Conservation (phyloP, 1,140 invertebrate species). For the Himalopsyche phryganea region DNA sequence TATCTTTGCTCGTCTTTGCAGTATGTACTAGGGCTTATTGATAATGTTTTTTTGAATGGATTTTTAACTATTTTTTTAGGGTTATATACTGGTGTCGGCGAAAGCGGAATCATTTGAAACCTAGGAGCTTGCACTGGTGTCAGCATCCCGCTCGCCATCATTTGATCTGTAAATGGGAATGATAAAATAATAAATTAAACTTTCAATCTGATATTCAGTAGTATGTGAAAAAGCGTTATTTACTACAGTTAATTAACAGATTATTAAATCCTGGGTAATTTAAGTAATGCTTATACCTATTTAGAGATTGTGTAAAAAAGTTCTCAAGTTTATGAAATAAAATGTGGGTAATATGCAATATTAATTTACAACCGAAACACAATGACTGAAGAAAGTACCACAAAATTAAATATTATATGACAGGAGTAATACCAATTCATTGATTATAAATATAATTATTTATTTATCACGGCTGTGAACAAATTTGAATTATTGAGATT, state of each 20-base stretch:
- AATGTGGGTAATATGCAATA: too few relatives aligned
- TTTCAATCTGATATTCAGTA: background rate
- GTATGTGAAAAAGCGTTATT: background rate
- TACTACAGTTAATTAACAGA: background rate
- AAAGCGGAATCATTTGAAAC: slow-evolving; percentile 32
- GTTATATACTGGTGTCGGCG: background rate
- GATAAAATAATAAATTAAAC: slow-evolving; percentile 1
- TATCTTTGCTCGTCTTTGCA: slow-evolving; percentile 46
- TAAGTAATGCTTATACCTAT: too few relatives aligned
- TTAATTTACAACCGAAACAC: too few relatives aligned
- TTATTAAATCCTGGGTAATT: too few relatives aligned
- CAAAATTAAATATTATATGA: too few relatives aligned
- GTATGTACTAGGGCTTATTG: slow-evolving; percentile 36
- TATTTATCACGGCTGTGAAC: too few relatives aligned
- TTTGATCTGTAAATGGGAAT: slow-evolving; percentile 37
- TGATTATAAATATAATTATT: too few relatives aligned
- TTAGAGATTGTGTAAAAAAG: too few relatives aligned
- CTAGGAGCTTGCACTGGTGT: slow-evolving; percentile 49
- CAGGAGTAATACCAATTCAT: too few relatives aligned
- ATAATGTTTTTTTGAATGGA: slow-evolving; percentile 10
- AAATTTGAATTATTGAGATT: too few relatives aligned
- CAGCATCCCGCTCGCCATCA: slow-evolving; percentile 38
- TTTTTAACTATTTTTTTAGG: slow-evolving; percentile 6
- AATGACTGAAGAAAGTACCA: too few relatives aligned
- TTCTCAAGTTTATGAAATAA: too few relatives aligned